These are phyloP conservation scores for Hippopotamus amphibius DNA, from an alignment of 2,113 vertebrate genomes.

Conservation along the genomic window DNA sequence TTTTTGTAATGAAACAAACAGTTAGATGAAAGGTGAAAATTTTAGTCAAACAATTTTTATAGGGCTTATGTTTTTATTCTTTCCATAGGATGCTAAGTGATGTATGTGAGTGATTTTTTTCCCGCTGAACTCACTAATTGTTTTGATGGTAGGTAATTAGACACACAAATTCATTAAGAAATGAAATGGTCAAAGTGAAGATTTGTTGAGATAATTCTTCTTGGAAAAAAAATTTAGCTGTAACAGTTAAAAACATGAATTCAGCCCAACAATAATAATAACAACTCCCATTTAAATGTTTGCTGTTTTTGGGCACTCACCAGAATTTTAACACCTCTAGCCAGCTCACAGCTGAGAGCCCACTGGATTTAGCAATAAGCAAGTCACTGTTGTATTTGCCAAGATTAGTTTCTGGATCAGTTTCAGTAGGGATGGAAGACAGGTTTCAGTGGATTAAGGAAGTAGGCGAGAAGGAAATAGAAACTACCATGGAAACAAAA, in stretches of 20 bases:
- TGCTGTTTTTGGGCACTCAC: neutral
- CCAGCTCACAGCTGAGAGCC: neutral
- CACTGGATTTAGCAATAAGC: neutral
- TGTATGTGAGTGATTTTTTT: neutral
- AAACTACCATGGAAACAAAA: conserved; percentile 1
- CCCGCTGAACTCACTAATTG: neutral
- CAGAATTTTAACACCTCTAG: neutral
- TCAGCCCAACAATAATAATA: neutral
- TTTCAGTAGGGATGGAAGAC: neutral
- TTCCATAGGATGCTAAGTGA: neutral
- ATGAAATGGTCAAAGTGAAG: neutral
- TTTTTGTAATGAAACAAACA: conserved; percentile 35
- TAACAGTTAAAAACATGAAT: neutral
- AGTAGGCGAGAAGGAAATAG: neutral
- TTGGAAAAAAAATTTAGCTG: neutral
- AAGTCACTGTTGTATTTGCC: conserved; percentile 1
- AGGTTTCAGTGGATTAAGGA: neutral
- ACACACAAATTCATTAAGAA: conserved; percentile 40
- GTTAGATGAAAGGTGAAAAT: conserved; percentile 34
- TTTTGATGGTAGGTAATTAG: neutral
- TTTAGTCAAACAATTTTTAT: conserved; percentile 46
- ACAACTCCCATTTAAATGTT: neutral
- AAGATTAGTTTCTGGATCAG: neutral
- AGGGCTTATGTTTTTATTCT: neutral
- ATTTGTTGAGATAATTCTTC: conserved; percentile 5